Evolutionary conservation across 92 coral and sea anemone species (phyloP).

Genomic region (Bergia puertoricense): DNA sequence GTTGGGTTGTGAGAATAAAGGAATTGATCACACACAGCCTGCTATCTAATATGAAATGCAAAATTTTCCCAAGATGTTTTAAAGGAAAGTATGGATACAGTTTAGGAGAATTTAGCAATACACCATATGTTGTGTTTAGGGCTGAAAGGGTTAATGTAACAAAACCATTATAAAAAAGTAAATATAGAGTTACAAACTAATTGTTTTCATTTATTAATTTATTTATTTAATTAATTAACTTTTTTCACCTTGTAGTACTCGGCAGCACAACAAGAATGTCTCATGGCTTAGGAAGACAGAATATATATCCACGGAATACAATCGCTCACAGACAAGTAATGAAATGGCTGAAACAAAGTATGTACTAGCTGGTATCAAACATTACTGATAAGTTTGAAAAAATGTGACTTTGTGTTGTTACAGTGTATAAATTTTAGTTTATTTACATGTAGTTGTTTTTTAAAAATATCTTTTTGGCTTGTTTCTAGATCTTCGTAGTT

Average conservation of each 20-base stretch:
- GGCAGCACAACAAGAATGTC: slow-evolving; percentile 97
- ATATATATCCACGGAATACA: slow-evolving; percentile 95
- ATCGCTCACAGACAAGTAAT: slow-evolving; percentile 94
- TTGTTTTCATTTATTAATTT: background rate
- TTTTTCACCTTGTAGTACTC: slow-evolving; percentile 60
- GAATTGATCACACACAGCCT: too few relatives aligned
- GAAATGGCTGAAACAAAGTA: slow-evolving; percentile 97
- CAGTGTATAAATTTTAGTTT: background rate
- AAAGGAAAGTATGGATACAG: too few relatives aligned
- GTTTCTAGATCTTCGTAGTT: too few relatives aligned
- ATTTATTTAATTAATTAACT: background rate
- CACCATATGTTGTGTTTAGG: too few relatives aligned
- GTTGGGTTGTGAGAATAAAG: too few relatives aligned
- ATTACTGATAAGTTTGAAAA: background rate
- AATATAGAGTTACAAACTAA: background rate
- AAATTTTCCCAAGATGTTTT: too few relatives aligned
- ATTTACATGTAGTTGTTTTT: too few relatives aligned
- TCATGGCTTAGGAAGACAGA: slow-evolving; percentile 99
- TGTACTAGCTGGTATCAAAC: background rate
- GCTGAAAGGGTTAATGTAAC: background rate
- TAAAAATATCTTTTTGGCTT: too few relatives aligned
- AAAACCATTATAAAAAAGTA: background rate
- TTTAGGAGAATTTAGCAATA: too few relatives aligned
- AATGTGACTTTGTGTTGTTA: background rate
- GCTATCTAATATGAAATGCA: too few relatives aligned